These are phyloP conservation scores for Falco rusticolus DNA, from an alignment of 2,797 vertebrate species.

Conservation along the genomic window DNA sequence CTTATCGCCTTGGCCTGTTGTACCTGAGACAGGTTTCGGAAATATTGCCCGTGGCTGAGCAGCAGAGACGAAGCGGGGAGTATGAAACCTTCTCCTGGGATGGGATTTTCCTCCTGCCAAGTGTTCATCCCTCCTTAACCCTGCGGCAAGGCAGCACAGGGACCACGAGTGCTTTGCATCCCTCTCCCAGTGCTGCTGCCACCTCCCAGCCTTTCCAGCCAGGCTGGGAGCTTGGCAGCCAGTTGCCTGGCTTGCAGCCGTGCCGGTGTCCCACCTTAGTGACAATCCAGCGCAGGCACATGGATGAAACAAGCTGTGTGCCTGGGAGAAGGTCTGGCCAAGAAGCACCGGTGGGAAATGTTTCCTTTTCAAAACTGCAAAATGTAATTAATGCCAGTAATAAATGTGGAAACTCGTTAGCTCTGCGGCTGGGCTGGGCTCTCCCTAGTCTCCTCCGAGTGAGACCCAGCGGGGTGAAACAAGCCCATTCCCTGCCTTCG, in stretches of 20 bases:
- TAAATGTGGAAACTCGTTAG: accelerated
- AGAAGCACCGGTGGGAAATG: not conserved
- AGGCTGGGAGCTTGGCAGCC: not conserved
- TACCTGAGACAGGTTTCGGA: not conserved
- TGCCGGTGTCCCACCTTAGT: not conserved
- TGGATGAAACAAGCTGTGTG: not conserved
- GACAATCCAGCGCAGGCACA: not conserved
- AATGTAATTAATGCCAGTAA: not conserved
- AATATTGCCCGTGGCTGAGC: accelerated
- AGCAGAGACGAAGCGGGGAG: not conserved
- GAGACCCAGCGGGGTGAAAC: not conserved
- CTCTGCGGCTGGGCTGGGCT: not conserved
- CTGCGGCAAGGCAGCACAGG: accelerated
- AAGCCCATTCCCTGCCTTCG: not conserved
- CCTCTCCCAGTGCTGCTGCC: accelerated
- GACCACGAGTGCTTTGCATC: not conserved
- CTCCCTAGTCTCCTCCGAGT: not conserved
- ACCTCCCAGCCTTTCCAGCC: not conserved
- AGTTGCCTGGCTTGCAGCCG: not conserved
- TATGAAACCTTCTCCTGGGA: accelerated
- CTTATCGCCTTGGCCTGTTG: not conserved
- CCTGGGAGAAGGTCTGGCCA: not conserved
- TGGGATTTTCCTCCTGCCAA: not conserved
- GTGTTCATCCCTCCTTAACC: not conserved
- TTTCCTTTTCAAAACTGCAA: not conserved